Conservation (phyloP, 2,888 invertebrate species). For the Branchipolynoe longqiensis region DNA sequence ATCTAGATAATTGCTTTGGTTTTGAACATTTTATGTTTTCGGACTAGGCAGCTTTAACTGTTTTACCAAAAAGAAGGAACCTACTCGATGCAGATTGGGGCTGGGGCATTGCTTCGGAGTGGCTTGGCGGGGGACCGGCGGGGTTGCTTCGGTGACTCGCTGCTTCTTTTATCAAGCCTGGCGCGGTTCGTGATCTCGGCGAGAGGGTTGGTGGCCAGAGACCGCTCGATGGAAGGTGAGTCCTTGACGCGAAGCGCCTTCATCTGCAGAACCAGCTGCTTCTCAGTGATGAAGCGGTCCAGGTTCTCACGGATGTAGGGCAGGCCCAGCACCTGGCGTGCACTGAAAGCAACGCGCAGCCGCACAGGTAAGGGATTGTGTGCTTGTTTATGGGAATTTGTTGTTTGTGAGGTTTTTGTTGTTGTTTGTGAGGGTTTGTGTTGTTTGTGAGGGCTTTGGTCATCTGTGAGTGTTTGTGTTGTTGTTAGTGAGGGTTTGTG, state of each 20-base stretch:
- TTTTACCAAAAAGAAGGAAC: no score
- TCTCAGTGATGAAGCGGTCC: slow-evolving; percentile 58
- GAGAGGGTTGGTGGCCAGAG: slow-evolving; percentile 20
- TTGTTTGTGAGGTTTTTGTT: no score
- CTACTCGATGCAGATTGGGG: background rate
- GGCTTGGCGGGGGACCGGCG: background rate
- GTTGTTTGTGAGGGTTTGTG: no score
- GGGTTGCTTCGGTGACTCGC: background rate
- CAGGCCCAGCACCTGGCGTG: slow-evolving; percentile 54
- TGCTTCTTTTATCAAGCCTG: no score
- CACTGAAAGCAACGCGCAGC: slow-evolving; percentile 49
- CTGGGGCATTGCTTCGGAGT: no score
- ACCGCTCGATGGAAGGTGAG: slow-evolving; percentile 25
- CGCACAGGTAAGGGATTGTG: background rate
- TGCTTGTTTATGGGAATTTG: no score
- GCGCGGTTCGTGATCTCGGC: background rate
- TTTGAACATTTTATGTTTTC: no score
- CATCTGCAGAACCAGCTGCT: slow-evolving; percentile 52
- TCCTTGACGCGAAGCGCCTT: slow-evolving; percentile 44
- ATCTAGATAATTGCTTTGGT: no score
- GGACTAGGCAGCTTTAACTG: no score
- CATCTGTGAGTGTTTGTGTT: no score
- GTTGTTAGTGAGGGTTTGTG: no score
- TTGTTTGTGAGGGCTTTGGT: no score
- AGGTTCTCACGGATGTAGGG: slow-evolving; percentile 59